A percentile compares a stretch with the other conserved stretches of the same genome.
phyloP scores from a whole-genome alignment of 2,797 vertebrate species.

The Myiotriccus ornatus region DNA sequence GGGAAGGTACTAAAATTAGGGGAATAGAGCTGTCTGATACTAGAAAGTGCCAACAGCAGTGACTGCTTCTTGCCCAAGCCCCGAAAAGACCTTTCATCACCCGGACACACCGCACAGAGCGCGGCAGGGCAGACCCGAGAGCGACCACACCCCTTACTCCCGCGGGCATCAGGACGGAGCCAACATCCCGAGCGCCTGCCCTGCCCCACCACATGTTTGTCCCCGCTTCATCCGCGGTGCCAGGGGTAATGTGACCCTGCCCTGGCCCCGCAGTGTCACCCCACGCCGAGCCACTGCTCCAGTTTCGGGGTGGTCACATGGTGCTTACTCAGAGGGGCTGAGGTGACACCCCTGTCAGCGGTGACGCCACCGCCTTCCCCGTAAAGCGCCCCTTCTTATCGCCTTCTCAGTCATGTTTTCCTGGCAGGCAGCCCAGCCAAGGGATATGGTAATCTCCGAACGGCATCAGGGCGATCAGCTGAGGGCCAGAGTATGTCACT shows the following conservation, averaged over 20 bases:
- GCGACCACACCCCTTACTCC: neutral
- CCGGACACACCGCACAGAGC: too few species aligned
- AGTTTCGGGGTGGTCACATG: neutral
- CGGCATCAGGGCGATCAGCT: constrained; percentile 7
- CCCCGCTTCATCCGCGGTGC: neutral
- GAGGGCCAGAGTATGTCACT: neutral
- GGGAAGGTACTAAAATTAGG: neutral
- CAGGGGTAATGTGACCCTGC: neutral
- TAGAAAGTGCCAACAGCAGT: neutral
- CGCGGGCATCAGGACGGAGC: neutral
- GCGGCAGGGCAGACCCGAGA: neutral
- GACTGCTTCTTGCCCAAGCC: neutral
- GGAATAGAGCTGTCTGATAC: neutral
- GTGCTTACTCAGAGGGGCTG: constrained; percentile 31
- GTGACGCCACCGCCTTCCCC: constrained; percentile 20
- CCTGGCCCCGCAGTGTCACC: neutral
- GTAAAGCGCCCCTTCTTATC: constrained; percentile 54
- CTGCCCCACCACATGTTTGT: neutral
- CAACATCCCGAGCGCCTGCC: accelerated
- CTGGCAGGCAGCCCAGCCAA: constrained; percentile 57
- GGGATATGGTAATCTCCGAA: constrained; percentile 20
- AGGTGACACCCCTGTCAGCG: constrained; percentile 18
- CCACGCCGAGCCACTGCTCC: neutral
- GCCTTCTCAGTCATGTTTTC: constrained; percentile 65
- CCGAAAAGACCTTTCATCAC: neutral